Conservation (phyloP, 2,113 vertebrate species). For the Menura novaehollandiae region DNA sequence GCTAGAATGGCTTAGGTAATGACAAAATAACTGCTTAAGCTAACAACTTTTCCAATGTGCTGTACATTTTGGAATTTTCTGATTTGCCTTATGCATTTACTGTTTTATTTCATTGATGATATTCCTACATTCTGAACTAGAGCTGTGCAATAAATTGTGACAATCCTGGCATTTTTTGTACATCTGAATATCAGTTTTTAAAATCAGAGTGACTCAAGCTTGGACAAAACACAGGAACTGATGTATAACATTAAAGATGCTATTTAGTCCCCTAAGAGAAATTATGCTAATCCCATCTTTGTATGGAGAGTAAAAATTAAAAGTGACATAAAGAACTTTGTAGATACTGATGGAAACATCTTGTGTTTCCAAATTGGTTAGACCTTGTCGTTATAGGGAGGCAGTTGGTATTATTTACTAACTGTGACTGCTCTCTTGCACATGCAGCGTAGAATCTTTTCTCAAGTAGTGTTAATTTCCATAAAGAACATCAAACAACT, state of each 20-base stretch:
- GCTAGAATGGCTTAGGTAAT: background rate
- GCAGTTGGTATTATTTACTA: background rate
- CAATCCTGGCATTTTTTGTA: background rate
- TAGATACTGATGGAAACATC: background rate
- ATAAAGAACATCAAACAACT: background rate
- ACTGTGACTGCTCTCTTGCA: background rate
- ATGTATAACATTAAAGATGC: background rate
- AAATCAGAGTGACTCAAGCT: background rate
- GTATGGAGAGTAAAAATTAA: background rate
- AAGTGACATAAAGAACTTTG: background rate
- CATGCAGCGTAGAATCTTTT: background rate
- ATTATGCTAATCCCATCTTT: background rate
- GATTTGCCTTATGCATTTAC: background rate
- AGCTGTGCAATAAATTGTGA: background rate
- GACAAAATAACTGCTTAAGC: background rate
- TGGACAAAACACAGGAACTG: background rate
- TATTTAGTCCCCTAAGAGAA: background rate
- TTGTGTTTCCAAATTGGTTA: background rate
- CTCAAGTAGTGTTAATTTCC: background rate
- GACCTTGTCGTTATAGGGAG: background rate
- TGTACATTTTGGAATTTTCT: background rate
- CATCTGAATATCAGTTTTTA: background rate
- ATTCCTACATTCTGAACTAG: background rate
- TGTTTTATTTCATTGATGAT: background rate
- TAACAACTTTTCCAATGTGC: background rate